Base-by-base conservation (phyloP, 2,888 invertebrate species). In the Calameuta idolon region DNA sequence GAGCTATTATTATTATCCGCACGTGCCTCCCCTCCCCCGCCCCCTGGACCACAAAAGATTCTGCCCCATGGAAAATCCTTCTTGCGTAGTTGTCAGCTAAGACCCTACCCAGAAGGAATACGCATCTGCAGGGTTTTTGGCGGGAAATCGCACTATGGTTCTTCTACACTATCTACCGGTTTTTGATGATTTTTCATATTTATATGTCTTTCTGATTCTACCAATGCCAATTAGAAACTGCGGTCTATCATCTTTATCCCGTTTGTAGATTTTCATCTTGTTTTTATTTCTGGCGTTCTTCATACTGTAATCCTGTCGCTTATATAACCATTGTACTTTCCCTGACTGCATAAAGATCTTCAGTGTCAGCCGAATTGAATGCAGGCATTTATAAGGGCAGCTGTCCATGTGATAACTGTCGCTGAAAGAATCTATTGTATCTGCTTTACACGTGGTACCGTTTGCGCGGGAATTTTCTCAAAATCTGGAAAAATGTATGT, bases 1-100 rank as follows among this genome's bases (percentile, higher is more conserved):
- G 71, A 12, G 31, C 71, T 71, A 23, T 55, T 55, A 55, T 55
- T 55, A 33, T 71, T 71, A 71, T 71, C 71, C 71, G 71, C 71
- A 71, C 71, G 71, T 71, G 71, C 31, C 71, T 12, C 31, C 71
- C 31, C 31, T 0, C 35, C 3, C 0, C 12, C 12, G 11, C 2
- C 35, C 35, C 12, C 11, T 23, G 5, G 71, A 34, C 71, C 31
- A 71, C 71, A 71, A 71, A 71, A 71, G 71, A 34, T 55, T 55
- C 9, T 55, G 55, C 55, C 2, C 31, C 12, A 71, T 71, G 71
- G 31, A 71, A 71, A 71, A 71, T 71, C 71, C 11, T 31, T 34
- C 71, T 71, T 71, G 12, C 71, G 71, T 34, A 34, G 33, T 71
- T n/a, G 31, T 34, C 71, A 31, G 71, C 55, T 23, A 55, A 55